Conservation (phyloP, 2,888 invertebrate genomes). For the Trachelus troglodyta region DNA sequence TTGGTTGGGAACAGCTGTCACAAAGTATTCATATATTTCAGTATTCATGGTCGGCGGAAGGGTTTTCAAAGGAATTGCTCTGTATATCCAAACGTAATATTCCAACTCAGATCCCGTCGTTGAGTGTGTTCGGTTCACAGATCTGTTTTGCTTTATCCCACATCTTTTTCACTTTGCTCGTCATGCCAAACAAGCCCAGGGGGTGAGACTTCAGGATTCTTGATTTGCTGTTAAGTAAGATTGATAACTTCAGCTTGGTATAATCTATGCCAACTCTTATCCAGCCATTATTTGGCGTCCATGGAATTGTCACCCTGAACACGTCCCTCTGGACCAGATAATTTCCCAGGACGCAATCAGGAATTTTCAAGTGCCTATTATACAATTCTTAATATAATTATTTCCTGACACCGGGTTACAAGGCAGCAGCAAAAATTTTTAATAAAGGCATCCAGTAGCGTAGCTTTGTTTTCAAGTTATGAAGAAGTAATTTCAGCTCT, state of each 20-base stretch:
- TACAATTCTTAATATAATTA: neutral
- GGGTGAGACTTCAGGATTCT: neutral
- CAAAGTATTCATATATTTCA: neutral
- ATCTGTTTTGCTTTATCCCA: neutral
- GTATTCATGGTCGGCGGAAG: neutral
- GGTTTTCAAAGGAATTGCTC: neutral
- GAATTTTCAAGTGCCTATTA: neutral
- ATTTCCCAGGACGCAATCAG: neutral
- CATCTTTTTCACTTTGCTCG: neutral
- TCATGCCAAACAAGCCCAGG: neutral
- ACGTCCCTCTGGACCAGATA: neutral
- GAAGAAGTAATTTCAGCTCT: neutral
- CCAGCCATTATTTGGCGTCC: neutral
- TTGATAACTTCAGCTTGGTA: neutral
- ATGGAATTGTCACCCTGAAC: neutral
- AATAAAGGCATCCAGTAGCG: too few relatives aligned
- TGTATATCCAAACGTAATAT: neutral
- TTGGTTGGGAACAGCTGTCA: neutral
- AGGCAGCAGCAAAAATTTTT: neutral
- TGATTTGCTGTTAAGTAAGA: neutral
- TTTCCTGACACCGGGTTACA: neutral
- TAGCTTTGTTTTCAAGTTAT: neutral
- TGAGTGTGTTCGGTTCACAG: neutral
- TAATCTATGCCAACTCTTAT: neutral
- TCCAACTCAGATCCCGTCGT: neutral